These are phyloP conservation scores for Neopipo cinnamomea DNA, from an alignment of 2,113 vertebrate genomes.

Conservation along the genomic window DNA sequence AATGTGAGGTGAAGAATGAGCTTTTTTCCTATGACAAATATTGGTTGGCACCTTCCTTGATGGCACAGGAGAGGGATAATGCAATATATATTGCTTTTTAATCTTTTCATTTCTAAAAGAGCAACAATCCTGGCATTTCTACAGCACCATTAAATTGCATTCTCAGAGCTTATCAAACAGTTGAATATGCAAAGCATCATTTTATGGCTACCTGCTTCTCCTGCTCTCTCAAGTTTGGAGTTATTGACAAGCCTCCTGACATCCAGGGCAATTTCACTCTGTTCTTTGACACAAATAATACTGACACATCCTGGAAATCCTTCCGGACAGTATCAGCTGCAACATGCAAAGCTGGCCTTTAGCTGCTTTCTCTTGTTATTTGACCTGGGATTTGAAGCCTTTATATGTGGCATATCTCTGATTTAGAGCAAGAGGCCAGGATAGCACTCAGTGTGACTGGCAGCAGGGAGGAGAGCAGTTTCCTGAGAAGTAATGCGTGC, in stretches of 20 bases:
- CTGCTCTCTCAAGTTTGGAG: neutral
- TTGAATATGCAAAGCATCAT: slow-evolving; percentile 14
- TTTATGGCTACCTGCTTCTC: neutral
- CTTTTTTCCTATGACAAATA: neutral
- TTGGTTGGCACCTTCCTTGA: neutral
- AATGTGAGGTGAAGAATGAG: neutral
- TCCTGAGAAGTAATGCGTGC: neutral
- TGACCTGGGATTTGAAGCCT: slow-evolving; percentile 42
- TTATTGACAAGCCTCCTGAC: neutral
- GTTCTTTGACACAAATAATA: neutral
- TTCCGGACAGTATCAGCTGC: neutral
- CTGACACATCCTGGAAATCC: slow-evolving; percentile 19
- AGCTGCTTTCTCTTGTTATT: slow-evolving; percentile 24
- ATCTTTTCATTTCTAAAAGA: slow-evolving; percentile 28
- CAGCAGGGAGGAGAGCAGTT: neutral
- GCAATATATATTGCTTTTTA: slow-evolving; percentile 5
- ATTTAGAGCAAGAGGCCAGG: neutral
- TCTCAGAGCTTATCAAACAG: slow-evolving; percentile 2
- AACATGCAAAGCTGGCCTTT: slow-evolving; percentile 36
- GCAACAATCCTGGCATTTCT: slow-evolving; percentile 15
- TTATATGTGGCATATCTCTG: neutral
- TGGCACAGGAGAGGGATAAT: neutral
- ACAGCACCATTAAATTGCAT: neutral
- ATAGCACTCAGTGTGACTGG: neutral
- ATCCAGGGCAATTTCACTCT: neutral